Percentiles rank a stretch among this genome's conserved stretches.
phyloP scores from a whole-genome alignment of 2,888 invertebrate species.

The Ecliptopera silaceata region DNA sequence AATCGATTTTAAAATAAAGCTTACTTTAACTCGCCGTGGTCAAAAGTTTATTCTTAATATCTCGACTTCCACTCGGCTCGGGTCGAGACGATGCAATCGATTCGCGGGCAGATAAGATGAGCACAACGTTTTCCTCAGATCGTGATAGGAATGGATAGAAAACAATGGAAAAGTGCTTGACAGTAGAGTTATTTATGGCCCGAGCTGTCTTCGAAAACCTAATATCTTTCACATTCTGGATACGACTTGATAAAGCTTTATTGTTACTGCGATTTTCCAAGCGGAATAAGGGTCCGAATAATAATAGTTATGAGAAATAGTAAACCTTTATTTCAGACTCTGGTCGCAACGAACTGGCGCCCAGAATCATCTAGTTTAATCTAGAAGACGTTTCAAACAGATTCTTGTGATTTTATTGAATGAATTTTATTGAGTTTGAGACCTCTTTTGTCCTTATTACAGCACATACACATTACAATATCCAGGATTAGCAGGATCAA shows the following conservation, averaged over 20 bases:
- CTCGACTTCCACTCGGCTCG: slow-evolving; percentile 48
- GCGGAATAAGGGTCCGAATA: too few relatives aligned
- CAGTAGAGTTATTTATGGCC: slow-evolving; percentile 19
- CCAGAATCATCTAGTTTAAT: too few relatives aligned
- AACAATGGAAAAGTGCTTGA: slow-evolving; percentile 27
- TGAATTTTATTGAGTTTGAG: too few relatives aligned
- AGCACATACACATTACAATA: too few relatives aligned
- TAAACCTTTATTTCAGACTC: too few relatives aligned
- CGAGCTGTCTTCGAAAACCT: slow-evolving; percentile 3
- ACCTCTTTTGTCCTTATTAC: too few relatives aligned
- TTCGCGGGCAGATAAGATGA: slow-evolving; percentile 49
- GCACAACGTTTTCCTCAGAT: slow-evolving; percentile 31
- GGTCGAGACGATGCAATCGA: slow-evolving; percentile 46
- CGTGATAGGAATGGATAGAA: slow-evolving; percentile 44
- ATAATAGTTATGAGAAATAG: too few relatives aligned
- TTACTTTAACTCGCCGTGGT: slow-evolving; percentile 58
- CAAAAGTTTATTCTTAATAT: slow-evolving; percentile 58
- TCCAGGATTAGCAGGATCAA: too few relatives aligned
- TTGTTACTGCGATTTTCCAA: neutral
- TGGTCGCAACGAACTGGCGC: too few relatives aligned
- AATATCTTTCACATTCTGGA: slow-evolving; percentile 13
- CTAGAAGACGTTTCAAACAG: too few relatives aligned
- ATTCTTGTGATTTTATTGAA: too few relatives aligned
- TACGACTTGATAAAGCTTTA: neutral
- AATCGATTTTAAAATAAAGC: slow-evolving; percentile 46